phyloP scores from a whole-genome alignment of 1,140 invertebrate genomes.

The Asobara japonica region DNA sequence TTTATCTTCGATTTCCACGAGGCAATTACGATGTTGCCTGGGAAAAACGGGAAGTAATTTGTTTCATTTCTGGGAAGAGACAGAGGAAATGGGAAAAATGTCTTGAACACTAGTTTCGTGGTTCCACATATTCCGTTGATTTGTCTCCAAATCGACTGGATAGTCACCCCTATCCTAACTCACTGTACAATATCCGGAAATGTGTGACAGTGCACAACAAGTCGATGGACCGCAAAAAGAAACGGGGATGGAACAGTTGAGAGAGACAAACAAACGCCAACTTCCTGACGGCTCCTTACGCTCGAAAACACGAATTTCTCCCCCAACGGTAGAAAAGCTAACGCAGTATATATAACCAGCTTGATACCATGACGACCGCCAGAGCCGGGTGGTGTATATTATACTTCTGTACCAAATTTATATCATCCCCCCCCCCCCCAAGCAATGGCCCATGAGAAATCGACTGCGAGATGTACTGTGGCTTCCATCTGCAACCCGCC shows the following conservation, averaged over 20 bases:
- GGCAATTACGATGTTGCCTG: too few species aligned
- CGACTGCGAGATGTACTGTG: neutral
- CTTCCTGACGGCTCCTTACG: constrained; percentile 23
- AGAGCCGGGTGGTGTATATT: neutral
- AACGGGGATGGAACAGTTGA: neutral
- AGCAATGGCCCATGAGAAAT: constrained; percentile 25
- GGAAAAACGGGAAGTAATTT: neutral
- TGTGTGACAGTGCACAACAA: constrained; percentile 27
- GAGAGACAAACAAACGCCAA: constrained; percentile 9
- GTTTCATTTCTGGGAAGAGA: neutral
- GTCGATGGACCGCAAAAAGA: neutral
- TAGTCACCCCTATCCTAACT: neutral
- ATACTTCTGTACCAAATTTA: constrained; percentile 22
- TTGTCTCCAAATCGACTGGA: constrained; percentile 11
- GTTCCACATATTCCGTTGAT: constrained; percentile 5
- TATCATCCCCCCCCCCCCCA: constrained; percentile 14
- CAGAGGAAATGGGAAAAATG: constrained; percentile 5
- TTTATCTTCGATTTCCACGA: too few species aligned
- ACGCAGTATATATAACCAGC: constrained; percentile 2
- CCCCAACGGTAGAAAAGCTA: constrained; percentile 10
- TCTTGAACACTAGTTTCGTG: neutral
- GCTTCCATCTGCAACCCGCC: neutral
- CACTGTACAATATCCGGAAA: constrained; percentile 21
- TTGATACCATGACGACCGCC: constrained; percentile 32
- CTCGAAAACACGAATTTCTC: too few species aligned